These are phyloP conservation scores for Epinephelus moara DNA, from an alignment of 2,113 vertebrate genomes.

Conservation along the genomic window DNA sequence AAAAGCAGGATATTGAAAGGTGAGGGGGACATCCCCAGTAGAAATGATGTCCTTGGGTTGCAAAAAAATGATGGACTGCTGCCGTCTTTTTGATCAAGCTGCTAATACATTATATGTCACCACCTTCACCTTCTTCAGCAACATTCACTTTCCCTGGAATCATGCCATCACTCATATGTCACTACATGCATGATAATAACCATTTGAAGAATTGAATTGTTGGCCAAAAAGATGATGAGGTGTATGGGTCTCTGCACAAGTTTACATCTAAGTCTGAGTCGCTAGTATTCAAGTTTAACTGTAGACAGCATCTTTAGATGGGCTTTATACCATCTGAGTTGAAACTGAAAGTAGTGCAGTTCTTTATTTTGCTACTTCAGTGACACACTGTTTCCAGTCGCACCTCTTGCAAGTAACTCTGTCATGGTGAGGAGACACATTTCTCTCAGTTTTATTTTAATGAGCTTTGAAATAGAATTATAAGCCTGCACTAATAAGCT, in stretches of 20 bases:
- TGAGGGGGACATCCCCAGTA: not conserved
- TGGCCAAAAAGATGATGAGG: not conserved
- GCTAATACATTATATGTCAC: not conserved
- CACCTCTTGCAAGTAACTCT: not conserved
- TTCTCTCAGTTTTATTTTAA: constrained; percentile 34
- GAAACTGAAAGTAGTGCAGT: not conserved
- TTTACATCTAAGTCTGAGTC: too few relatives aligned
- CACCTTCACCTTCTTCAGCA: not conserved
- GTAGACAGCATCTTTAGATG: not conserved
- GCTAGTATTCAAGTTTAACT: not conserved
- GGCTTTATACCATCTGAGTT: not conserved
- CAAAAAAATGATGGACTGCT: not conserved
- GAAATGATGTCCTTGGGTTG: not conserved
- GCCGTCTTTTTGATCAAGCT: not conserved
- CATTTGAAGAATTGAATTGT: not conserved
- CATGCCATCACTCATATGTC: not conserved
- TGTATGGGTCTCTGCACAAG: not conserved
- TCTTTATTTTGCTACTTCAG: not conserved
- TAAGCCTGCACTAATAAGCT: constrained; percentile 31
- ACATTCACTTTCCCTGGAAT: not conserved
- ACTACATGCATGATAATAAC: not conserved
- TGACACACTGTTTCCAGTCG: constrained; percentile 5
- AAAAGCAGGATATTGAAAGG: not conserved
- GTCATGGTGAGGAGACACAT: constrained; percentile 19
- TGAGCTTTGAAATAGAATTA: constrained; percentile 41